Percentiles rank a stretch among this genome's conserved stretches.
Conservation (phyloP, 2,113 vertebrate species). For the Tamias sibiricus region DNA sequence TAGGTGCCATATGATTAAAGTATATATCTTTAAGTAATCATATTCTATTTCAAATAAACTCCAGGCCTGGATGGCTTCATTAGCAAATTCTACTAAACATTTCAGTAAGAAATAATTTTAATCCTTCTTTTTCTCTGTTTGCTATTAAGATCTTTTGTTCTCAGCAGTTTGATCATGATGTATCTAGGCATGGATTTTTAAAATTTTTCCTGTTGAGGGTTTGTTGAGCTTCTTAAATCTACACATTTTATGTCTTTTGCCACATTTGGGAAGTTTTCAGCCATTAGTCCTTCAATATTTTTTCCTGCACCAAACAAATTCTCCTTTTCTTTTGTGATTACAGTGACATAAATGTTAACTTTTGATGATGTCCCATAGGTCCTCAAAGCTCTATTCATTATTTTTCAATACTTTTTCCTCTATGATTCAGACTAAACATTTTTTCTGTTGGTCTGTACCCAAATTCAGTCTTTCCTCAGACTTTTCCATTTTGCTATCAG, state of each 20-base stretch:
- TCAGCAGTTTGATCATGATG: background rate
- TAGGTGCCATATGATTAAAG: background rate
- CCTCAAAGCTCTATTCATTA: background rate
- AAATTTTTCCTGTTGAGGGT: background rate
- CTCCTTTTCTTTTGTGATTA: background rate
- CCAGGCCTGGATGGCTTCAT: background rate
- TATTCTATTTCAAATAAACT: constrained; percentile 10
- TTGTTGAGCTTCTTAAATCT: background rate
- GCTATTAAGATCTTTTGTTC: background rate
- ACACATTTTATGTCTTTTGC: background rate
- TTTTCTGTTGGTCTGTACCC: background rate
- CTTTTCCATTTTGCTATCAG: background rate
- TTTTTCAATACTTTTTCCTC: background rate
- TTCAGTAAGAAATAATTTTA: background rate
- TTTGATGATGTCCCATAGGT: background rate
- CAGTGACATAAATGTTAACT: background rate
- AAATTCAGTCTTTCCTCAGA: background rate
- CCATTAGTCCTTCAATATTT: background rate
- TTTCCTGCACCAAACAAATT: background rate
- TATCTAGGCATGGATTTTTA: constrained; percentile 3
- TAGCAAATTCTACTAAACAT: background rate
- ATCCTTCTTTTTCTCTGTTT: background rate
- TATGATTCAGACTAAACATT: background rate
- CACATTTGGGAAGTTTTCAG: background rate
- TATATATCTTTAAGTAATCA: background rate